Evolutionary conservation across 2,113 vertebrate genomes (phyloP).

Genomic region (Corythornis madagascariensis): DNA sequence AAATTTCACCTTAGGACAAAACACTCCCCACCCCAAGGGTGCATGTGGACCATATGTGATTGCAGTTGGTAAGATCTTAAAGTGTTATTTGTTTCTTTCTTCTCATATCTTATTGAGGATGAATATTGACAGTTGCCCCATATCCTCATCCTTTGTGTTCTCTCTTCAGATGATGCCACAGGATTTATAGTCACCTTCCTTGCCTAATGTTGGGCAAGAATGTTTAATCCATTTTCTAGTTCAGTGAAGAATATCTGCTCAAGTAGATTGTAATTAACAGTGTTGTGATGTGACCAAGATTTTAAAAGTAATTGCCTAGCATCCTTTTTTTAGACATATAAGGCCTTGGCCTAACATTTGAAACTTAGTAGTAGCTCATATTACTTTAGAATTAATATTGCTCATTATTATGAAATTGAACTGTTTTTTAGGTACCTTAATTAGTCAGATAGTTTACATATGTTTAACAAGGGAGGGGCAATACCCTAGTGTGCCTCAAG

Average conservation of each 20-base stretch:
- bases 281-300: background rate
- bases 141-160: background rate
- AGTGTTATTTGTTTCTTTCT: background rate
- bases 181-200: background rate
- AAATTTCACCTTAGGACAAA: background rate
- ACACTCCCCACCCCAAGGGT: rapidly evolving
- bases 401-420: background rate
- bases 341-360: background rate
- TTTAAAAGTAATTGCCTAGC: background rate
- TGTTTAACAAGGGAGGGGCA: background rate
- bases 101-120: background rate
- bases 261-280: background rate
- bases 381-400: background rate
- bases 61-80: background rate
- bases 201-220: background rate
- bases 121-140: background rate
- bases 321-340: background rate
- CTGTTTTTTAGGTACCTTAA: background rate
- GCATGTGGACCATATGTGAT: background rate
- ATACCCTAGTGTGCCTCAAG: background rate
- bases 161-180: background rate
- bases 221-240: background rate
- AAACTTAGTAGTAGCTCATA: background rate
- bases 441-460: background rate
- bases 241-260: background rate